These are phyloP conservation scores for Orthosia incerta DNA, from an alignment of 2,888 invertebrate genomes.

Conservation along the genomic window DNA sequence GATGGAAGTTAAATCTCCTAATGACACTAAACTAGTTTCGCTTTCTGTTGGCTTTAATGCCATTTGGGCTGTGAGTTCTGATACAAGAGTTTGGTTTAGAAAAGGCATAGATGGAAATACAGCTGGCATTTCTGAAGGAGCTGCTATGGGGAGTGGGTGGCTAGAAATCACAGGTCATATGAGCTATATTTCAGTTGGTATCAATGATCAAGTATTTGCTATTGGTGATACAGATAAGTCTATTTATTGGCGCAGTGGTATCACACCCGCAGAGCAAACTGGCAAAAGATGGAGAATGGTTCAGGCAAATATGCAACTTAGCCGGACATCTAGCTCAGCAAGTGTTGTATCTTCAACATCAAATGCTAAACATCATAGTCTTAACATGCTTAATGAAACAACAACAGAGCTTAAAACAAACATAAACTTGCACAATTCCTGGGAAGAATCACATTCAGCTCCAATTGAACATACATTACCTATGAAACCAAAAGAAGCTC, in stretches of 20 bases:
- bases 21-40: conserved; percentile 93
- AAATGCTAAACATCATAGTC: conserved; percentile 93
- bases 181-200: conserved; percentile 95
- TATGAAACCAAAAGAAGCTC: conserved; percentile 85
- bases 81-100: conserved; percentile 96
- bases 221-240: conserved; percentile 95
- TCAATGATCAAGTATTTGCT: conserved; percentile 97
- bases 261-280: conserved; percentile 94
- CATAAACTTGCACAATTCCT: conserved; percentile 91
- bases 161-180: conserved; percentile 97
- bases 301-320: conserved; percentile 95
- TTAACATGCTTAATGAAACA: conserved; percentile 87
- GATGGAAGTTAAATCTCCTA: conserved; percentile 95
- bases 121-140: conserved; percentile 93
- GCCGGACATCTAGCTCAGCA: conserved; percentile 95
- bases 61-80: conserved; percentile 95
- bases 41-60: conserved; percentile 96
- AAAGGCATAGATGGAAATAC: conserved; percentile 93
- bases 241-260: conserved; percentile 95
- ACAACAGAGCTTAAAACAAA: conserved; percentile 86
- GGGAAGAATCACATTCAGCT: conserved; percentile 94
- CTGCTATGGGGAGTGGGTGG: conserved; percentile 96
- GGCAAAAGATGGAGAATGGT: conserved; percentile 97
- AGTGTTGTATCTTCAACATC: conserved; percentile 93
- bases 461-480: conserved; percentile 93